Conservation (phyloP, 2,888 invertebrate genomes). For the Pandemis heparana region DNA sequence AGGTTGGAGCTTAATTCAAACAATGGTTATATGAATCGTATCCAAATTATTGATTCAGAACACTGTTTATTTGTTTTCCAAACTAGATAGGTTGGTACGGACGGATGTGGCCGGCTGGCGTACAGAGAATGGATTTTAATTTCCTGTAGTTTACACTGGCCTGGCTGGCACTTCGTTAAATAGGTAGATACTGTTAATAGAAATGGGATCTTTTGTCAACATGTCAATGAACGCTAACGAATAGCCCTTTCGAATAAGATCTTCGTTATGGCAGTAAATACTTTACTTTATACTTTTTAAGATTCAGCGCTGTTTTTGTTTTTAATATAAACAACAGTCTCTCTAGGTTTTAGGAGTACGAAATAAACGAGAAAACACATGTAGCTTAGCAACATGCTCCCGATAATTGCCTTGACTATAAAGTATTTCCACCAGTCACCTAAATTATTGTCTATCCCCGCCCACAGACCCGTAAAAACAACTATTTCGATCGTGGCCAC, state of each 20-base stretch:
- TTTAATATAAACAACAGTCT: conserved; percentile 79
- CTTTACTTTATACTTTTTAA: conserved; percentile 3
- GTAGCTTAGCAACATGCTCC: conserved; percentile 85
- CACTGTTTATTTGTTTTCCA: conserved; percentile 52
- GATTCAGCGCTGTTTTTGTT: conserved; percentile 51
- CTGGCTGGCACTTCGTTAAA: conserved; percentile 30
- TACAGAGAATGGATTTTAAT: conserved; percentile 48
- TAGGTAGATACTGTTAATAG: conserved; percentile 23
- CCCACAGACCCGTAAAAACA: conserved; percentile 90
- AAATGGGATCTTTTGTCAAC: conserved; percentile 44
- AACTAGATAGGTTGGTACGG: conserved; percentile 22
- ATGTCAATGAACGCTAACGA: conserved; percentile 30
- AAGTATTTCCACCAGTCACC: conserved; percentile 90
- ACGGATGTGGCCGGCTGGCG: conserved; percentile 59
- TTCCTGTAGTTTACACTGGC: conserved; percentile 48
- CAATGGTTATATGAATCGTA: conserved; percentile 28
- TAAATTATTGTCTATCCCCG: conserved; percentile 74
- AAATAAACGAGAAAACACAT: conserved; percentile 88
- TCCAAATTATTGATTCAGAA: conserved; percentile 44
- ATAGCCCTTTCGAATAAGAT: background rate
- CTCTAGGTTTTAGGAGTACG: conserved; percentile 87
- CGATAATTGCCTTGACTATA: conserved; percentile 86
- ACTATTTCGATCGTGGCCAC: conserved; percentile 89
- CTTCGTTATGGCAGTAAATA: conserved; percentile 13
- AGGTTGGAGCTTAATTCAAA: conserved; percentile 34